These are phyloP conservation scores for Zoanthus sansibaricus DNA, from an alignment of 92 coral and sea anemone species.

Conservation along the genomic window DNA sequence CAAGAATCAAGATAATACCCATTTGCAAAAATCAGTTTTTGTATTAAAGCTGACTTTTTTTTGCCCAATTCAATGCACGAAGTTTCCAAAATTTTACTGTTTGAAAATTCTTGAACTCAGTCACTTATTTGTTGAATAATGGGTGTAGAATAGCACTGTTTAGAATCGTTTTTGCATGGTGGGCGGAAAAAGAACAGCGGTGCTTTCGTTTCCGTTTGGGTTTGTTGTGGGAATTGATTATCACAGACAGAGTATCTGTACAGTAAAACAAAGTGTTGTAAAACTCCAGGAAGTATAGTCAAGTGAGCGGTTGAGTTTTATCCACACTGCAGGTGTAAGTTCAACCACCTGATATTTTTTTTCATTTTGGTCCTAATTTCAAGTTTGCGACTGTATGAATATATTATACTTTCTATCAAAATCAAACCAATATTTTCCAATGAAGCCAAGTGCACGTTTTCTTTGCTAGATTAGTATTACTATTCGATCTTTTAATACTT, in stretches of 20 bases:
- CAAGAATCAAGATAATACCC: constrained; percentile 50
- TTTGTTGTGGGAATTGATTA: constrained; percentile 11
- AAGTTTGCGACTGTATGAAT: constrained; percentile 19
- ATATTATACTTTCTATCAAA: constrained; percentile 7
- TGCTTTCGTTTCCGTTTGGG: constrained; percentile 24
- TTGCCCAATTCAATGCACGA: background rate
- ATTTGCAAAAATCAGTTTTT: constrained; percentile 30
- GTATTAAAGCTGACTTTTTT: constrained; percentile 20
- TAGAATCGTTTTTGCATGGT: constrained; percentile 13
- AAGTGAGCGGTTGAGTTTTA: constrained; percentile 18
- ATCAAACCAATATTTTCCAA: constrained; percentile 7
- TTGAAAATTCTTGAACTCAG: background rate
- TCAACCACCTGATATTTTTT: constrained; percentile 12
- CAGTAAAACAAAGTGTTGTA: constrained; percentile 29
- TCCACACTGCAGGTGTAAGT: constrained; percentile 39
- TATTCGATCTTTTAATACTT: background rate
- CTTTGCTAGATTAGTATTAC: background rate
- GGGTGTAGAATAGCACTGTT: background rate
- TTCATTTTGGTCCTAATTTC: constrained; percentile 24
- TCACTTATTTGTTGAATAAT: background rate
- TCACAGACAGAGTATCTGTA: constrained; percentile 30
- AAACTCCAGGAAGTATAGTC: constrained; percentile 46
- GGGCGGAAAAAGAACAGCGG: constrained; percentile 36
- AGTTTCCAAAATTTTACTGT: background rate
- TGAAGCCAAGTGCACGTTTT: constrained; percentile 17